A percentile compares a stretch with the other conserved stretches of the same genome.
These are phyloP conservation scores for Tridacna gigas DNA, from an alignment of 2,888 invertebrate species.

Conservation along the genomic window DNA sequence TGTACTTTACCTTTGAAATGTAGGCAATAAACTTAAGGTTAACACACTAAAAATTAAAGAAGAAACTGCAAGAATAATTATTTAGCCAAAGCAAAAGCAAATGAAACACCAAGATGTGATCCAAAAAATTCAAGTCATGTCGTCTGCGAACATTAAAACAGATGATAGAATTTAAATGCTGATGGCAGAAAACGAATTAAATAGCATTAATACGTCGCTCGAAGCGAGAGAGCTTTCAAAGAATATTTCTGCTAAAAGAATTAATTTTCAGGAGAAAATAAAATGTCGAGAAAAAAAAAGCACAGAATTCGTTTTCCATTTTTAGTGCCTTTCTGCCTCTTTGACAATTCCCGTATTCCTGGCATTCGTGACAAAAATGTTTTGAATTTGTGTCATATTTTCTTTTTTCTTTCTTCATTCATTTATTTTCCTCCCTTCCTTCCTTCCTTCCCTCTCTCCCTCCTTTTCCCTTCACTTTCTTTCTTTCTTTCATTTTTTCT, in stretches of 20 bases:
- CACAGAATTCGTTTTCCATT: not conserved
- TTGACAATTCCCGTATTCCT: not conserved
- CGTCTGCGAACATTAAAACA: not conserved
- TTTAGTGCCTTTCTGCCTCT: not conserved
- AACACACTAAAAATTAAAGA: not conserved
- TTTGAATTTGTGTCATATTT: too few species aligned
- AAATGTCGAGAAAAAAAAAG: not conserved
- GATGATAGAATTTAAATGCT: conserved; percentile 14
- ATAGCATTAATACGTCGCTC: conserved; percentile 15
- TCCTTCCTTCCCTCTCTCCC: not conserved
- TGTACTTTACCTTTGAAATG: not conserved
- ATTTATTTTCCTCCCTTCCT: not conserved
- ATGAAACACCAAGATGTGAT: not conserved
- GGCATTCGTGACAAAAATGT: too few species aligned
- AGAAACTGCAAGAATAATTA: not conserved
- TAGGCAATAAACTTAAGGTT: not conserved
- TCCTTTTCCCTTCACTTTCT: not conserved
- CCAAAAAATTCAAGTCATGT: conserved; percentile 1
- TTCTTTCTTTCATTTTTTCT: not conserved
- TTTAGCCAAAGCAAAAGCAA: too few species aligned
- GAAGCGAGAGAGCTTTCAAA: conserved; percentile 10
- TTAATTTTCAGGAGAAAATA: not conserved
- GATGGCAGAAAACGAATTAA: conserved; percentile 28
- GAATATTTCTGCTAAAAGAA: conserved; percentile 7
- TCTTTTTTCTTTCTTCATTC: not conserved